These are phyloP conservation scores for Pocillopora verrucosa DNA, from an alignment of 64 coral and sea anemone genomes.

Conservation along the genomic window DNA sequence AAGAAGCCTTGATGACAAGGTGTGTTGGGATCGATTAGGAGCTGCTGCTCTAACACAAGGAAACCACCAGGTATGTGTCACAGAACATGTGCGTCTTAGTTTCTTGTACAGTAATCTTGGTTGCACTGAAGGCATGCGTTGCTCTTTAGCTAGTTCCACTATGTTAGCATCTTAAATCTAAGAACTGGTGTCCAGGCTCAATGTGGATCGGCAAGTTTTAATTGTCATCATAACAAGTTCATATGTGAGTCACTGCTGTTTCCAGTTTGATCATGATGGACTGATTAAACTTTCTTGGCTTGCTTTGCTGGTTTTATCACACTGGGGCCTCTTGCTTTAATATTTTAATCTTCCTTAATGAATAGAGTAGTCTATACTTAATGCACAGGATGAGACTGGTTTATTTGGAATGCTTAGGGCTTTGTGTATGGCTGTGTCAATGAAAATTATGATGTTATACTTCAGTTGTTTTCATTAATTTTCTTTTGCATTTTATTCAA, in stretches of 20 bases:
- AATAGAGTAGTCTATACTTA: no score
- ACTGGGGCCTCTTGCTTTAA: conserved; percentile 7
- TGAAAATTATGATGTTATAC: background rate
- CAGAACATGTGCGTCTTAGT: no score
- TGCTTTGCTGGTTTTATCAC: conserved; percentile 19
- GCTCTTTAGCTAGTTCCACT: no score
- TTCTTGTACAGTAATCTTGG: no score
- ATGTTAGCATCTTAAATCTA: no score
- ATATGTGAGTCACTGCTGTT: conserved; percentile 43
- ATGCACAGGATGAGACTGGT: no score
- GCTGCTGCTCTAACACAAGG: conserved; percentile 86
- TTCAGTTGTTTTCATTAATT: background rate
- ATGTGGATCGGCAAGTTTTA: background rate
- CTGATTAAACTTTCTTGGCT: conserved; percentile 63
- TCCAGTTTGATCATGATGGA: conserved; percentile 56
- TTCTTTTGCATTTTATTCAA: background rate
- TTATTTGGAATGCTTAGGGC: no score
- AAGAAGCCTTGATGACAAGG: conserved; percentile 89
- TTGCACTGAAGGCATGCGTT: no score
- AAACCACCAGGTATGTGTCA: conserved; percentile 73
- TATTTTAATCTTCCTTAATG: background rate
- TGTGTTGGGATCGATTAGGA: conserved; percentile 95
- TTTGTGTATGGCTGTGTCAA: no score
- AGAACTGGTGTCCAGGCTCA: no score
- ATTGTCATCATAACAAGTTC: background rate